A percentile compares a stretch with the other conserved stretches of the same genome.
Evolutionary conservation across 2,797 vertebrate species (phyloP).

Genomic region (Urophycis tenuis): DNA sequence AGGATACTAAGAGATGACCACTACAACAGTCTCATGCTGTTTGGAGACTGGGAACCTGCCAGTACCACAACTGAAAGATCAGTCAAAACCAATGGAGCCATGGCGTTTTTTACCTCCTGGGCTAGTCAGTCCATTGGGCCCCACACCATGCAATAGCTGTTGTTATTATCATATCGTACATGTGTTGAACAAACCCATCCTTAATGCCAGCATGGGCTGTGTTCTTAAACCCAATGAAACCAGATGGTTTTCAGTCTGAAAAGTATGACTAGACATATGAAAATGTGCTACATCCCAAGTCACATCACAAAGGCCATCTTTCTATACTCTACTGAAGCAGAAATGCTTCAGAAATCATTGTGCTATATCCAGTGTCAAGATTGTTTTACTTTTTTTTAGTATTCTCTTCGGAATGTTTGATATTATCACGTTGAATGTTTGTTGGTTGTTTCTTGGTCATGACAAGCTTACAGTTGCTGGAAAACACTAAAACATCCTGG

Average conservation of each 20-base stretch:
- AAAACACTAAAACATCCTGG: neutral
- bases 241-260: neutral
- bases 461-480: neutral
- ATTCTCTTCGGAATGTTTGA: neutral
- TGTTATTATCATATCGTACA: neutral
- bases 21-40: neutral
- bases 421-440: neutral
- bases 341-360: neutral
- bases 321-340: neutral
- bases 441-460: neutral
- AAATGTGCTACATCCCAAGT: neutral
- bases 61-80: neutral
- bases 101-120: no score
- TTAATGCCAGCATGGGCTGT: neutral
- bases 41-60: neutral
- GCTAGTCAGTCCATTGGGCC: no score
- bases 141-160: neutral
- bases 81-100: neutral
- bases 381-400: neutral
- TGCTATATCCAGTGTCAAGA: neutral
- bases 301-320: neutral
- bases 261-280: neutral
- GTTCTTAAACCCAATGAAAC: neutral
- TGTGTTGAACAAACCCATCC: neutral
- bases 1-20: neutral